phyloP scores from a whole-genome alignment of 2,888 invertebrate genomes.

The Agonopterix subpropinquella region DNA sequence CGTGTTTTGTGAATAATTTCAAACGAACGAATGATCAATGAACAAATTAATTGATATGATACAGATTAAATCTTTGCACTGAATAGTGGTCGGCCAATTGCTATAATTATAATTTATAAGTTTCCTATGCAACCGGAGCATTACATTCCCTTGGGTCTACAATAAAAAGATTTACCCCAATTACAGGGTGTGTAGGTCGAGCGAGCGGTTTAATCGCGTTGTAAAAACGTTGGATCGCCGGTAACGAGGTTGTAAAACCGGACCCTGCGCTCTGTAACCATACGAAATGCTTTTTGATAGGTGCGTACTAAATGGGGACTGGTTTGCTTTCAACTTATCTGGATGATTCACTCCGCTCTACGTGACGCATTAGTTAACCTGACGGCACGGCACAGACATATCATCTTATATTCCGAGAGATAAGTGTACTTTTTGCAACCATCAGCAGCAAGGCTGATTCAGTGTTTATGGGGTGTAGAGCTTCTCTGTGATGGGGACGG shows the following conservation, averaged over 20 bases:
- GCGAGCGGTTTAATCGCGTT: constrained; percentile 57
- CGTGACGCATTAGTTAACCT: too few relatives aligned
- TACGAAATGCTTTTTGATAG: constrained; percentile 33
- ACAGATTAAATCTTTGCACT: background rate
- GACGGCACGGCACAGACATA: too few relatives aligned
- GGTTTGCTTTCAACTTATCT: constrained; percentile 2
- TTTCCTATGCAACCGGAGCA: constrained; percentile 15
- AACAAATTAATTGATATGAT: background rate
- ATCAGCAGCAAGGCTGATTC: too few relatives aligned
- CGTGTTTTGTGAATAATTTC: background rate
- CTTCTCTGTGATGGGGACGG: too few relatives aligned
- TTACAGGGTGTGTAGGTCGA: constrained; percentile 51
- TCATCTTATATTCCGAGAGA: too few relatives aligned
- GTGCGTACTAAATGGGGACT: constrained; percentile 23
- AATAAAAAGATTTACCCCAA: constrained; percentile 64
- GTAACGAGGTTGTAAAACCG: constrained; percentile 64
- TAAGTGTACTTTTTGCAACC: too few relatives aligned
- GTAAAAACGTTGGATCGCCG: constrained; percentile 60
- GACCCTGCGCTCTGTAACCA: constrained; percentile 41
- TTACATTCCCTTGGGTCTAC: constrained; percentile 26
- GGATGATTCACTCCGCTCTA: too few relatives aligned
- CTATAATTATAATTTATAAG: background rate
- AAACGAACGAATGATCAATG: background rate
- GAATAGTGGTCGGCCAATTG: background rate
- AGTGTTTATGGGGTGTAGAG: too few relatives aligned